Conservation (phyloP, 2,888 invertebrate genomes). For the Chrysolina americana region DNA sequence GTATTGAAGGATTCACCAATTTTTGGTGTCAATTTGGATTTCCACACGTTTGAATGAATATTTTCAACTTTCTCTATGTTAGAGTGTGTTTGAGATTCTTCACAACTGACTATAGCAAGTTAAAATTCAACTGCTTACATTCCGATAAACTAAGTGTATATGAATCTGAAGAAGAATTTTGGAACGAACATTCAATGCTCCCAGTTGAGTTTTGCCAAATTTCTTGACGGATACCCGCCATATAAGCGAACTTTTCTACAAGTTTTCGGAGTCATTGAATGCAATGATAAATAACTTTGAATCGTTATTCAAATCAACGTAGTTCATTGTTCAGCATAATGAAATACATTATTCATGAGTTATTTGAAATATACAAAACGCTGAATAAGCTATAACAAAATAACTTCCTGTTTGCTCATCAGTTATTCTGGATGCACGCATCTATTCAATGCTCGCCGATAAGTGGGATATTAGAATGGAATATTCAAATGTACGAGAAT, state of each 20-base stretch:
- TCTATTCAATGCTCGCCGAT: constrained; percentile 1
- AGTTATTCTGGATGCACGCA: constrained; percentile 41
- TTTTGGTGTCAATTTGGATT: too few species aligned
- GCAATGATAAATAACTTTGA: neutral
- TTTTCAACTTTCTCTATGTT: too few species aligned
- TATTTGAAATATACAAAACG: constrained; percentile 39
- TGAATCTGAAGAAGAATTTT: too few species aligned
- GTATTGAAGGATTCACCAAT: too few species aligned
- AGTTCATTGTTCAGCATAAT: constrained; percentile 25
- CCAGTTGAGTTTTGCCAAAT: too few species aligned
- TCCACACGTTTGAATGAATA: too few species aligned
- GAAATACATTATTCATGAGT: constrained; percentile 43
- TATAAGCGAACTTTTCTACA: neutral
- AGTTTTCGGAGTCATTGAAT: neutral
- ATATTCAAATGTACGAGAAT: constrained; percentile 13
- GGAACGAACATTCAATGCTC: too few species aligned
- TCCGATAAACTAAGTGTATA: too few species aligned
- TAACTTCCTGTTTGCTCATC: constrained; percentile 47
- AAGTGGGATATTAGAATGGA: constrained; percentile 32
- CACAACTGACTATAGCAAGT: too few species aligned
- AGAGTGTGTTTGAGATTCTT: too few species aligned
- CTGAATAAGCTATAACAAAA: constrained; percentile 37
- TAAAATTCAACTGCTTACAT: too few species aligned
- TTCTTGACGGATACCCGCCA: too few species aligned
- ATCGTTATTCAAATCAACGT: constrained; percentile 9